Conservation (phyloP, 1,140 invertebrate species). For the Leptonema lineaticorne region DNA sequence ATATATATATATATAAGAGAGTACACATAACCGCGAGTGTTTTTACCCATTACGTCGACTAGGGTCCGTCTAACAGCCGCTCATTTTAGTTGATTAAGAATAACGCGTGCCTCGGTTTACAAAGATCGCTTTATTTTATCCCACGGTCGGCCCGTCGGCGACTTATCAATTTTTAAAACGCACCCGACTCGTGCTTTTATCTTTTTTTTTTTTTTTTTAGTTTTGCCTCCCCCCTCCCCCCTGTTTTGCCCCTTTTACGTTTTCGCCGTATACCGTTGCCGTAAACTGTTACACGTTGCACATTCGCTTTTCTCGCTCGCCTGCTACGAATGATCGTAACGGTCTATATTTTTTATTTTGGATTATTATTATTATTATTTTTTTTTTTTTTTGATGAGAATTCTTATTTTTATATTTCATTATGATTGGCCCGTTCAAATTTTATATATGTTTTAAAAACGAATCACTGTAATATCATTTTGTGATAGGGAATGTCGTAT, state of each 20-base stretch:
- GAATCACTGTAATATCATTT: no score
- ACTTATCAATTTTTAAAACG: conserved; percentile 23
- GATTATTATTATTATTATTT: no score
- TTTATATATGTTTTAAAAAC: no score
- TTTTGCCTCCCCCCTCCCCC: not conserved
- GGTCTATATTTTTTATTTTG: no score
- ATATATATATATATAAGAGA: no score
- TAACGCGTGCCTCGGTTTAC: conserved; percentile 33
- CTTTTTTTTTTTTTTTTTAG: not conserved
- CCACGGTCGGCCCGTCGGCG: not conserved
- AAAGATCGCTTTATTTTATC: conserved; percentile 18
- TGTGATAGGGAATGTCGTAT: no score
- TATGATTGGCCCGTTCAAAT: no score
- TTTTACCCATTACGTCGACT: conserved; percentile 19
- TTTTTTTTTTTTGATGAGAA: no score
- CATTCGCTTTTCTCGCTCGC: not conserved
- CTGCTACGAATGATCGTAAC: no score
- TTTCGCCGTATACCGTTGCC: no score
- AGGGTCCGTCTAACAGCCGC: conserved; percentile 13
- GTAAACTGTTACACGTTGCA: not conserved
- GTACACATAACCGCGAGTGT: conserved; percentile 24
- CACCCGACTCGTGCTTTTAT: not conserved
- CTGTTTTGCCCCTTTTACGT: not conserved
- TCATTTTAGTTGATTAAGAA: conserved; percentile 36
- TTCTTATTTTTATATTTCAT: no score